Percentiles rank a stretch among this genome's conserved stretches.
Evolutionary conservation across 2,113 vertebrate genomes (phyloP).

Genomic region (Climacteris rufus): DNA sequence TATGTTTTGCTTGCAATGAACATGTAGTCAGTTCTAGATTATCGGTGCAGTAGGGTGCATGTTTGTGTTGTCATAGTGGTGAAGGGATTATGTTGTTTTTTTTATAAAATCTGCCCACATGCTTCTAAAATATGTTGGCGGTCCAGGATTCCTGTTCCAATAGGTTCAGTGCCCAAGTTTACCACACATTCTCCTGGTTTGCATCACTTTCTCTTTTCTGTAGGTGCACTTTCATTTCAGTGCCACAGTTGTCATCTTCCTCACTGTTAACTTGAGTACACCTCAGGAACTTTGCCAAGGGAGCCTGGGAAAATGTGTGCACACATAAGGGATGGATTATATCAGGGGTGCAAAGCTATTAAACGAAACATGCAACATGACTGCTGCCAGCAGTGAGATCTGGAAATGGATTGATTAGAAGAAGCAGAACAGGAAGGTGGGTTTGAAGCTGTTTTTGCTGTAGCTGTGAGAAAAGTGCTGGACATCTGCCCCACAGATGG

Average conservation of each 20-base stretch:
- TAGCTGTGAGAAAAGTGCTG: background rate
- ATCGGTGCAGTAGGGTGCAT: accelerated
- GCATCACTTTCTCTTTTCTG: background rate
- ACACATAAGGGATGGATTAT: background rate
- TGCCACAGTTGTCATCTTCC: background rate
- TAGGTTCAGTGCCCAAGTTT: background rate
- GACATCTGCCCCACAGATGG: conserved; percentile 36
- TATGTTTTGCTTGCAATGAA: background rate
- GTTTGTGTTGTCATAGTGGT: background rate
- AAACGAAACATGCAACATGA: conserved; percentile 6
- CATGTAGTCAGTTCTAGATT: background rate
- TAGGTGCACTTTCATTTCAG: background rate
- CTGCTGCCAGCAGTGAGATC: background rate
- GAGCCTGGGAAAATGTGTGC: background rate
- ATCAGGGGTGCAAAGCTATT: background rate
- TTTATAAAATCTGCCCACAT: background rate
- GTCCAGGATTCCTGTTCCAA: background rate
- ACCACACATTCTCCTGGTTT: background rate
- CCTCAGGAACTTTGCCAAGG: background rate
- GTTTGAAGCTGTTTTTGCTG: background rate
- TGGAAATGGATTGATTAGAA: background rate
- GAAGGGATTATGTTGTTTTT: background rate
- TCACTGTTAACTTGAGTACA: background rate
- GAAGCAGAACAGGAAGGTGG: conserved; percentile 18
- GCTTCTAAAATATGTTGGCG: background rate